phyloP scores from a whole-genome alignment of 2,797 vertebrate species.

The Hephaestus fuliginosus region DNA sequence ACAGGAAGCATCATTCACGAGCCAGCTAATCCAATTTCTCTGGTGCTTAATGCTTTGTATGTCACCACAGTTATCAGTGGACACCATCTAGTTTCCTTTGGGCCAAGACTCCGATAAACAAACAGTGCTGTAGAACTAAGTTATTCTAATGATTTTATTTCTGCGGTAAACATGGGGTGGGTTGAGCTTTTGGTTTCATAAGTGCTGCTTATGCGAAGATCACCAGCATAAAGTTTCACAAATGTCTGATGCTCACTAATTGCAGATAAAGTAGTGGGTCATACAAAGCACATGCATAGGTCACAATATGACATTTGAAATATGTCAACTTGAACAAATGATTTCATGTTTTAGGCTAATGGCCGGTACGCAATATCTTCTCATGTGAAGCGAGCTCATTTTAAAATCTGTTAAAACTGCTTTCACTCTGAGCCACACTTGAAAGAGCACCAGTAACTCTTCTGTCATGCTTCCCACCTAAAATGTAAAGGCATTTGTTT shows the following conservation, averaged over 20 bases:
- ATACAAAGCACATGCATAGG: not conserved
- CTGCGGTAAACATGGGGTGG: not conserved
- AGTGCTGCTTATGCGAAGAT: not conserved
- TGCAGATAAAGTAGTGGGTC: not conserved
- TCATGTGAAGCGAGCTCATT: not conserved
- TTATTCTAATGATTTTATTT: constrained; percentile 25
- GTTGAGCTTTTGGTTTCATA: not conserved
- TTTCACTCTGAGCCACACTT: not conserved
- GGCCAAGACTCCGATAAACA: constrained; percentile 45
- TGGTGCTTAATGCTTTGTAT: constrained; percentile 57
- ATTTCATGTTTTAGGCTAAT: not conserved
- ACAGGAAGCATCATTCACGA: constrained; percentile 56
- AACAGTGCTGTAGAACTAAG: constrained; percentile 22
- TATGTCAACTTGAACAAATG: not conserved
- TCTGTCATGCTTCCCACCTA: too few relatives aligned
- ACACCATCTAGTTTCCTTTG: constrained; percentile 53
- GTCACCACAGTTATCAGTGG: constrained; percentile 63
- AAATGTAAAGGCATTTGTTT: not conserved
- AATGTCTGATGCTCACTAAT: not conserved
- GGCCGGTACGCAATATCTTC: not conserved
- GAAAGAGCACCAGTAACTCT: not conserved
- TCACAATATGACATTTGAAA: not conserved
- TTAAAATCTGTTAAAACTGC: not conserved
- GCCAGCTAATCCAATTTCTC: constrained; percentile 73
- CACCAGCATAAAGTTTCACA: constrained; percentile 7